These are phyloP conservation scores for Ranitomeya variabilis DNA, from an alignment of 2,113 vertebrate species.

Conservation along the genomic window DNA sequence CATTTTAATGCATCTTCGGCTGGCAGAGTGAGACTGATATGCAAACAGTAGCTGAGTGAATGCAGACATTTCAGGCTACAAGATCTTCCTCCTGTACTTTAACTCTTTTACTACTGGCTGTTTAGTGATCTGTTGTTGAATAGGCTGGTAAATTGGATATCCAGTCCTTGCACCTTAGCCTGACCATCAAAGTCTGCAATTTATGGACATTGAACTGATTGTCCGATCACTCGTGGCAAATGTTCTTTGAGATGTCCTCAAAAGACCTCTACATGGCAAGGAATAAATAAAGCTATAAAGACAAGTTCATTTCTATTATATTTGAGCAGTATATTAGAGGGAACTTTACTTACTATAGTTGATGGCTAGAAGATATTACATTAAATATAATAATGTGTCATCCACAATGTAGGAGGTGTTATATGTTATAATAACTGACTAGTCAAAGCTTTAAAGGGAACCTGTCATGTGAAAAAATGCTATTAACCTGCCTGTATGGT, in stretches of 20 bases:
- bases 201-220: constrained; percentile 12
- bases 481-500: too few species aligned
- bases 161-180: neutral
- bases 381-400: neutral
- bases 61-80: constrained; percentile 32
- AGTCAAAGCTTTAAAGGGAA: too few species aligned
- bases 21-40: constrained; percentile 28
- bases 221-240: constrained; percentile 32
- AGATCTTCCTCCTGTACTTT: constrained; percentile 18
- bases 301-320: neutral
- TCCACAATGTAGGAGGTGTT: neutral
- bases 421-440: too few species aligned
- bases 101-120: neutral
- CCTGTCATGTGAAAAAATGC: too few species aligned
- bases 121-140: neutral
- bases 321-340: neutral
- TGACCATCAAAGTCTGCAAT: constrained; percentile 1
- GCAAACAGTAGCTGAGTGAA: constrained; percentile 29
- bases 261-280: constrained; percentile 37
- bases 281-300: constrained; percentile 22
- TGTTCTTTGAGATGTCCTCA: constrained; percentile 33
- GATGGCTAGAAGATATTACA: neutral
- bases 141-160: neutral
- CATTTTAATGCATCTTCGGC: constrained; percentile 48
- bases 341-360: neutral